phyloP scores from a whole-genome alignment of 2,113 vertebrate genomes.

The Uria lomvia region DNA sequence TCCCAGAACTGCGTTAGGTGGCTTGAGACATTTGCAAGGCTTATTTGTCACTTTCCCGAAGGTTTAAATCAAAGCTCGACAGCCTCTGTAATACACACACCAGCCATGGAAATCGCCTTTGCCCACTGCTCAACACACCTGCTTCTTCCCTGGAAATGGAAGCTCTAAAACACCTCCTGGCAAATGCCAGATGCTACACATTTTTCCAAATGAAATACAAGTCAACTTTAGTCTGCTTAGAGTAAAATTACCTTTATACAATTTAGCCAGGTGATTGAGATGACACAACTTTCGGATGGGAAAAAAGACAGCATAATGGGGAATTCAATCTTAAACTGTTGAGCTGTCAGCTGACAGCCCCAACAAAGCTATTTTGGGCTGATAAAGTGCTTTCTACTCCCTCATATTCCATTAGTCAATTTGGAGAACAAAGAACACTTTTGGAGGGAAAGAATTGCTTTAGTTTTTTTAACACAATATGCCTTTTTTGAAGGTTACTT shows the following conservation, averaged over 20 bases:
- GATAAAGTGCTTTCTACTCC: neutral
- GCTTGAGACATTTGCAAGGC: neutral
- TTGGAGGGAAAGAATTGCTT: neutral
- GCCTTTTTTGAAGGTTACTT: neutral
- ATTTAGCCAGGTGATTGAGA: neutral
- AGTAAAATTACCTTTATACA: neutral
- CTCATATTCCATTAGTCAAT: neutral
- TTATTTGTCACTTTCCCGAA: neutral
- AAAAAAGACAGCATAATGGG: neutral
- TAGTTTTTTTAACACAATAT: neutral
- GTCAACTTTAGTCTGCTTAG: neutral
- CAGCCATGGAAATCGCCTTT: neutral
- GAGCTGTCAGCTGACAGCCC: slow-evolving; percentile 25
- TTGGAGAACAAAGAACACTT: slow-evolving; percentile 8
- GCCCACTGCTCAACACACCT: neutral
- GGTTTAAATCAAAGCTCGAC: neutral
- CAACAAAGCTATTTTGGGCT: slow-evolving; percentile 26
- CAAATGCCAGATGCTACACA: neutral
- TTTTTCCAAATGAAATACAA: neutral
- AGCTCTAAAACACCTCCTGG: neutral
- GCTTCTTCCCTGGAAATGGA: neutral
- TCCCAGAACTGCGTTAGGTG: neutral
- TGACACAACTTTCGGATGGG: neutral
- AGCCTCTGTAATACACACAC: neutral
- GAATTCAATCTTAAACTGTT: neutral